Evolutionary conservation across 2,113 vertebrate genomes (phyloP), one percentile per base, ranked within the genome.

Genomic region (Myxocyprinus asiaticus): DNA sequence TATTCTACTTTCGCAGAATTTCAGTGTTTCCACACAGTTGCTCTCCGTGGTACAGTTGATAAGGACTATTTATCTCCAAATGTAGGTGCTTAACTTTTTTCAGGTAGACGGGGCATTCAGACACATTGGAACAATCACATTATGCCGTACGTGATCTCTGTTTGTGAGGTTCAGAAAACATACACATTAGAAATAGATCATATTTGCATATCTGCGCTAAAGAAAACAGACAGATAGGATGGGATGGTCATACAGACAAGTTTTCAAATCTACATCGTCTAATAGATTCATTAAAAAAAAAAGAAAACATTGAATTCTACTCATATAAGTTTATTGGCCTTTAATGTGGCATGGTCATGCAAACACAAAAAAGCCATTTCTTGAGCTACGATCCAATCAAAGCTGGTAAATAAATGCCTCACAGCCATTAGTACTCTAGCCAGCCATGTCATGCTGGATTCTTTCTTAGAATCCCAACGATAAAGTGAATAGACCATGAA

Each of bases 331-430:
- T 79, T 61, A 78, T 81, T 70, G 53, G 17, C 6, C 70, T 86
- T 88, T 88, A 88, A 88, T 76, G 73, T 69, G 68, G 14, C 78
- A 78, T 86, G 73, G 73, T 76, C 87, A 83, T 84, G 63, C 73
- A 77, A 84, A 81, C 67, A 80, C 77, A 65, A 9, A 77, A 55
- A 83, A 79, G 22, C 22, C 22, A 33, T 33, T 33, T 33, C 22
- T 33, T 33, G 22, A 33, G 22, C 22, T 33, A 1, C 22, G 22
- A 33, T 87, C 84, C 65, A 11, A 70, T 56, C 51, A 45, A 58
- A 63, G 63, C 78, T 65, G 42, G 75, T 83, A 87, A 85, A 82
- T 87, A 82, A 81, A 78, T 64, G 68, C 67, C 64, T 64, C 33
- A 45, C 14, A 58, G 77, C 62, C 33, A 43, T 67, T 81, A 84